Base-by-base conservation (phyloP, 2,113 vertebrate species). In the Petromus typicus region DNA sequence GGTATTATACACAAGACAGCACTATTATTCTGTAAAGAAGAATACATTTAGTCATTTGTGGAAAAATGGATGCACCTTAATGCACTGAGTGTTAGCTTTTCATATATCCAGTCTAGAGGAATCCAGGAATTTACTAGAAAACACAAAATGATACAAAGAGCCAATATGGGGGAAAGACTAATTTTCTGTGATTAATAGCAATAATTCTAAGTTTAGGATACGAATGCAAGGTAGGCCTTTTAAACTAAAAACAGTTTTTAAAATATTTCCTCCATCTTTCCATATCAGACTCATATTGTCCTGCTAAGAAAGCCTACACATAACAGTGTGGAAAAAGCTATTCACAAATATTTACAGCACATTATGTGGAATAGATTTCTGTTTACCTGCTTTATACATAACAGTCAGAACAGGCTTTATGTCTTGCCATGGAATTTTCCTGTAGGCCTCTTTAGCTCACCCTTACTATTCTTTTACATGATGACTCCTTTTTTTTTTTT, bases 401-500 rank as follows among this genome's bases (percentile, higher is more conserved):
- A 7, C n/a, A 40, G 40, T 78, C 56, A 82, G 48, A 89, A 69
- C n/a, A 90, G 57, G 13, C 61, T 97, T 97, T 93, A 13, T 56
- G 54, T 66, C 7, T 23, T 80, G 51, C 8, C 5, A 8, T 20
- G 66, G 66, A 86, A 89, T 91, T 89, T 81, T 84, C 80, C 40
- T 13, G 43, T 37, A 45, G 73, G 71, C 57, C 30, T 84, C 5
- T 67, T 80, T 71, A 76, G 82, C 85, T 89, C 32, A 73, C 75
- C 59, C 86, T 89, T 59, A 5, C 66, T 89, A 71, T 84, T 95
- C 85, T 95, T 80, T 93, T 75, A 81, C 67, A 81, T 67, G 64
- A 89, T 63, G 64, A 80, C 83, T 92, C 73, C 91, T 84, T 93
- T 96, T 95, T 92, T 92, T 75, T 81, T 51, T 51, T 51, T 83